Evolutionary conservation across 2,888 invertebrate genomes (phyloP).

Genomic region (Tipula lateralis): DNA sequence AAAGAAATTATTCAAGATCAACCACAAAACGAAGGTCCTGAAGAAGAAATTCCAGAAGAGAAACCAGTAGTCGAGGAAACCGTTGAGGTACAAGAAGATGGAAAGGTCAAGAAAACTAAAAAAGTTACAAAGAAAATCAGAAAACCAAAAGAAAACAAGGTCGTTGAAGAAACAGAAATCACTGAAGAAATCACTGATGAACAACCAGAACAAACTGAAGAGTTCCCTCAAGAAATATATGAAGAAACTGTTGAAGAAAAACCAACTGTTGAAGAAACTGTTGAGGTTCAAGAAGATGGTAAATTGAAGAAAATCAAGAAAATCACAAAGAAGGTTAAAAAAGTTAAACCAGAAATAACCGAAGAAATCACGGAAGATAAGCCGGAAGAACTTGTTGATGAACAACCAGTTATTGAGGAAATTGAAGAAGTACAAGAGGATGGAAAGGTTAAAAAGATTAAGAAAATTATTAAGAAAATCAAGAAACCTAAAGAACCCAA

Average conservation of each 20-base stretch:
- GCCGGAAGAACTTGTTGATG: background rate
- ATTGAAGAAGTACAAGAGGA: conserved; percentile 38
- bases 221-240: background rate
- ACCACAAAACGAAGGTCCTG: background rate
- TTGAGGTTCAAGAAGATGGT: conserved; percentile 35
- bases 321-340: conserved; percentile 35
- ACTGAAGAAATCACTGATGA: conserved; percentile 37
- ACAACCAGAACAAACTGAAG: background rate
- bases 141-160: background rate
- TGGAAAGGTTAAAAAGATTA: conserved; percentile 41
- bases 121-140: background rate
- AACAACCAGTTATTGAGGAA: conserved; percentile 31
- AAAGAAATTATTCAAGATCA: background rate
- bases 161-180: conserved; percentile 41
- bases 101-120: background rate
- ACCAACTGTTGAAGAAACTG: conserved; percentile 12
- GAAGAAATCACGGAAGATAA: conserved; percentile 34
- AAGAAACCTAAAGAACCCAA: conserved; percentile 36
- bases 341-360: conserved; percentile 36
- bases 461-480: conserved; percentile 38
- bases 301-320: conserved; percentile 31
- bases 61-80: background rate
- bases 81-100: background rate
- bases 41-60: background rate
- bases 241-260: conserved; percentile 35